Conservation (phyloP, 2,797 vertebrate genomes). For the Percopsis omiscomaycus region DNA sequence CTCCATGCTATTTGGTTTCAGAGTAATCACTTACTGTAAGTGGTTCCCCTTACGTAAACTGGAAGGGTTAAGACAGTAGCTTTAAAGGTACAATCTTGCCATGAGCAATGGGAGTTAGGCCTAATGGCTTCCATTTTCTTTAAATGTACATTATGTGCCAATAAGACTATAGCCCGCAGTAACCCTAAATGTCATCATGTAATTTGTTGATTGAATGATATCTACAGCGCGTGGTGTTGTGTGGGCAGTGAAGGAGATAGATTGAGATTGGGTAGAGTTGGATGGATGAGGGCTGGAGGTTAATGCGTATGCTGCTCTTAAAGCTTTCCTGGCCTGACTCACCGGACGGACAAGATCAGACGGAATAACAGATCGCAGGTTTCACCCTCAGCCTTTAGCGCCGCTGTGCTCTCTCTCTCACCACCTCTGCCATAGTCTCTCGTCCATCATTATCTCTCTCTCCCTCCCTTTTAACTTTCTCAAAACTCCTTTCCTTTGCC, state of each 20-base stretch:
- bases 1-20: no score
- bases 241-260: conserved; percentile 24
- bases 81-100: no score
- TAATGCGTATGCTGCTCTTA: conserved; percentile 63
- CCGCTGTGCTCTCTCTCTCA: conserved; percentile 23
- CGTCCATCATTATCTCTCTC: background rate
- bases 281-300: conserved; percentile 57
- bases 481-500: background rate
- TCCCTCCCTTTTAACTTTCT: background rate
- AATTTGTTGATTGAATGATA: background rate
- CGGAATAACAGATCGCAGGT: conserved; percentile 67
- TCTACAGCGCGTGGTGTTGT: conserved; percentile 41
- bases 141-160: no score
- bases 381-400: conserved; percentile 58
- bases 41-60: no score
- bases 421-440: background rate
- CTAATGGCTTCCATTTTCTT: no score
- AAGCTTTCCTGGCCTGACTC: conserved; percentile 63
- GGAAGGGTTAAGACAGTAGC: no score
- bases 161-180: background rate
- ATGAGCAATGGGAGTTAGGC: no score
- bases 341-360: conserved; percentile 61
- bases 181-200: conserved; percentile 33
- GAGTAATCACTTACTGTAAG: no score
- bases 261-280: conserved; percentile 41